Conservation (phyloP, 2,888 invertebrate species). For the Carpatolechia fugitivella region DNA sequence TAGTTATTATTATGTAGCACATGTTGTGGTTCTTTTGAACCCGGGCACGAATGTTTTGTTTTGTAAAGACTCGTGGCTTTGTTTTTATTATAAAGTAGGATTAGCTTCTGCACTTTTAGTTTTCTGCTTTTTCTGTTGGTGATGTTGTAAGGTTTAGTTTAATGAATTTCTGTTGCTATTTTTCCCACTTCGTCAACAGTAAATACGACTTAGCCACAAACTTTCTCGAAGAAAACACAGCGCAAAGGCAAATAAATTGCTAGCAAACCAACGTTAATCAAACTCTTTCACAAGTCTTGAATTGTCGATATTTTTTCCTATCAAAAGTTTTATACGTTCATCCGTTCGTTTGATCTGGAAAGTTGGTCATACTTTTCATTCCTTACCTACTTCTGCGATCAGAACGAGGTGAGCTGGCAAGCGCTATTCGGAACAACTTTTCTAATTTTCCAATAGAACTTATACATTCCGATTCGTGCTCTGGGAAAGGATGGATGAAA, state of each 20-base stretch:
- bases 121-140: no score
- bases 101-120: no score
- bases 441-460: constrained; percentile 71
- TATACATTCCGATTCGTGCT: constrained; percentile 50
- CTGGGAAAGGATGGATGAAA: constrained; percentile 4
- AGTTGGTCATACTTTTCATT: constrained; percentile 58
- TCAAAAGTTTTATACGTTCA: constrained; percentile 30
- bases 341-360: constrained; percentile 49
- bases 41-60: background rate
- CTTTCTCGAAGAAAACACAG: background rate
- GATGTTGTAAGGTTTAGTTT: no score
- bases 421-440: constrained; percentile 47
- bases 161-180: no score
- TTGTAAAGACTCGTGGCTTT: background rate
- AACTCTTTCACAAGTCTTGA: constrained; percentile 12
- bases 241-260: constrained; percentile 1
- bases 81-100: background rate
- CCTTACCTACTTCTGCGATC: constrained; percentile 11
- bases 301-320: constrained; percentile 20
- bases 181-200: background rate
- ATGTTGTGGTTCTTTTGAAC: constrained; percentile 1
- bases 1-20: background rate
- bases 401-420: background rate
- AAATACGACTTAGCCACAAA: background rate
- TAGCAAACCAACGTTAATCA: constrained; percentile 16